Evolutionary conservation across 2,797 vertebrate genomes (phyloP).

Genomic region (Malurus splendens): DNA sequence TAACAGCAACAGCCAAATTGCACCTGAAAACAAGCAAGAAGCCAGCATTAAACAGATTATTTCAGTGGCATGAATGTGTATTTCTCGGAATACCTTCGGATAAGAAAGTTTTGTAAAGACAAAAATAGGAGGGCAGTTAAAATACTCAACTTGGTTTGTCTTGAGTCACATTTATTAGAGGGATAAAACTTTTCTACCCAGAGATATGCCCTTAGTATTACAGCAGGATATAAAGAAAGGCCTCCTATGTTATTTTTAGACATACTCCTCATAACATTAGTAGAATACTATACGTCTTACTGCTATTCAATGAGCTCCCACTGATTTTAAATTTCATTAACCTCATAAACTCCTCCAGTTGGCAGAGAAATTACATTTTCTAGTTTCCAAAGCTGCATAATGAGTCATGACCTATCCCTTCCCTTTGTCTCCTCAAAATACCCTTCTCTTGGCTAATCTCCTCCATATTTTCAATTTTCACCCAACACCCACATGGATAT

Average conservation of each 20-base stretch:
- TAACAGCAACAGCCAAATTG: background rate
- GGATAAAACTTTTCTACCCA: background rate
- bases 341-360: constrained; percentile 40
- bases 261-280: background rate
- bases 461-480: background rate
- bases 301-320: constrained; percentile 29
- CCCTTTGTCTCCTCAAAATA: constrained; percentile 9
- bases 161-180: background rate
- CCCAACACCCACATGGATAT: constrained; percentile 9
- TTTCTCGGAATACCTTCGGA: background rate
- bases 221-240: constrained; percentile 17
- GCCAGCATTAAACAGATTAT: background rate
- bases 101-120: background rate
- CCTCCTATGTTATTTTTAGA: background rate
- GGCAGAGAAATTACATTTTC: constrained; percentile 48
- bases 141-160: background rate
- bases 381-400: constrained; percentile 16
- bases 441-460: constrained; percentile 25
- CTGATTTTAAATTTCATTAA: constrained; percentile 56
- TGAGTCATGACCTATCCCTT: constrained; percentile 21
- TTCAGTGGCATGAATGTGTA: background rate
- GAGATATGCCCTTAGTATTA: background rate
- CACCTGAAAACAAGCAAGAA: background rate
- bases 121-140: background rate
- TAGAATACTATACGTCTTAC: constrained; percentile 14